Evolutionary conservation across 1,140 invertebrate genomes (phyloP), one percentile per base, ranked within the genome.

Genomic region (Brachionus asplanchnoidis): DNA sequence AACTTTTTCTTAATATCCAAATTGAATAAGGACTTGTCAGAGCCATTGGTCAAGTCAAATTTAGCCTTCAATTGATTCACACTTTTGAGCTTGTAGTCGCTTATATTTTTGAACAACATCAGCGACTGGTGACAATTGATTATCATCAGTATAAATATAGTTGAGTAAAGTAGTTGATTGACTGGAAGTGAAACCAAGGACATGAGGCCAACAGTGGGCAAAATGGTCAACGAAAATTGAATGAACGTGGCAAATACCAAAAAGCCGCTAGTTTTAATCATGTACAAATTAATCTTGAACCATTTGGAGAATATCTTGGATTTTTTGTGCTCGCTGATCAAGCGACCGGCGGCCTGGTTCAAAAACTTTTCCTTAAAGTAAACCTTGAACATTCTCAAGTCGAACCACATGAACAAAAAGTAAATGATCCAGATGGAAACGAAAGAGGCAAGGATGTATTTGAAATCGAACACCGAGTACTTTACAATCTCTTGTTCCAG

Each of bases 351-450:
- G 11, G 40, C 73, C 17, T 73, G 32, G 7, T 7, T 36, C 42
- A 73, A 17, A 77, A 77, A 50, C 50, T 77, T 46, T 14, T 77
- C 73, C 26, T 14, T 50, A 50, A 77, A 77, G 42, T 77, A 77
- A 6, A 50, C 23, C 46, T 77, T 77, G 32, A 77, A 77, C 44
- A 77, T 50, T 28, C 73, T 11, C 44, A 77, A 26, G 53, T 77
- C 73, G 20, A 77, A 77, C 79, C 53, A 82, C 79, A 68, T 68
- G 53, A 68, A 82, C 36, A 82, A 44, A 65, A 68, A 65, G 65
- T 65, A 82, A 36, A 82, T 82, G 20, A 44, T 65, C 53, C 79
- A 82, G 36, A 82, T 65, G 7, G 79, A 40, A 32, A 68, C 23
- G 4, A 82, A 65, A 26, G 53, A 60, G 44, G 28, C n/a, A n/a